phyloP scores from a whole-genome alignment of 2,888 invertebrate species.

The Morinoia aosen region DNA sequence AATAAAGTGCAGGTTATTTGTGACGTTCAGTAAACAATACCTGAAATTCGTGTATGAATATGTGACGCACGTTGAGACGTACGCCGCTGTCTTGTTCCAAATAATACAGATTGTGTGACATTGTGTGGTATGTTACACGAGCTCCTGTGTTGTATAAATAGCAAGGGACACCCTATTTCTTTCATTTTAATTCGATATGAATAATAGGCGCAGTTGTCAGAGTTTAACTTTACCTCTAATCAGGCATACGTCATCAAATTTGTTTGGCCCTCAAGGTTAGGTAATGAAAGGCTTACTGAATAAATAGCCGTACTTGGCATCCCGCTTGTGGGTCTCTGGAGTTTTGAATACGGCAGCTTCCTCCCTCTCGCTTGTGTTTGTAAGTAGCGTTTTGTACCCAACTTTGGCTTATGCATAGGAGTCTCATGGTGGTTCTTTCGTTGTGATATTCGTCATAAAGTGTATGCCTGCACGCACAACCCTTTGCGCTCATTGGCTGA shows the following conservation, averaged over 20 bases:
- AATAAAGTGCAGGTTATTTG: not conserved
- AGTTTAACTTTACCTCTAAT: not conserved
- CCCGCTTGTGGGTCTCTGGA: not conserved
- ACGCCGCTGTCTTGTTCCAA: too few relatives aligned
- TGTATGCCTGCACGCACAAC: constrained; percentile 18
- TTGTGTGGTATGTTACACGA: too few relatives aligned
- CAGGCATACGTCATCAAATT: not conserved
- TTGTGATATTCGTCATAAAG: constrained; percentile 18
- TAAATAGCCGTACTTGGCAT: not conserved
- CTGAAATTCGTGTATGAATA: too few relatives aligned
- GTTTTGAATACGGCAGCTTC: not conserved
- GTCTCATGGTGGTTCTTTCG: not conserved
- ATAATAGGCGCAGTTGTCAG: not conserved
- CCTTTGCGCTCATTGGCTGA: not conserved
- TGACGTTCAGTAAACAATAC: too few relatives aligned
- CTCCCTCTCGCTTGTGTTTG: not conserved
- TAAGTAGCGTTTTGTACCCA: not conserved
- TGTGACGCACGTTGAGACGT: too few relatives aligned
- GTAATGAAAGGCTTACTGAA: not conserved
- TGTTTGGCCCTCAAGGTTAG: not conserved
- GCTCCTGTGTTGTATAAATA: too few relatives aligned
- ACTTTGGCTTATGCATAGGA: not conserved
- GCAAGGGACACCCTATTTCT: too few relatives aligned
- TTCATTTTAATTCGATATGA: too few relatives aligned
- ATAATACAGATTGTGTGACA: too few relatives aligned